phyloP scores from a whole-genome alignment of 2,888 invertebrate genomes.

The Pandemis corylana region DNA sequence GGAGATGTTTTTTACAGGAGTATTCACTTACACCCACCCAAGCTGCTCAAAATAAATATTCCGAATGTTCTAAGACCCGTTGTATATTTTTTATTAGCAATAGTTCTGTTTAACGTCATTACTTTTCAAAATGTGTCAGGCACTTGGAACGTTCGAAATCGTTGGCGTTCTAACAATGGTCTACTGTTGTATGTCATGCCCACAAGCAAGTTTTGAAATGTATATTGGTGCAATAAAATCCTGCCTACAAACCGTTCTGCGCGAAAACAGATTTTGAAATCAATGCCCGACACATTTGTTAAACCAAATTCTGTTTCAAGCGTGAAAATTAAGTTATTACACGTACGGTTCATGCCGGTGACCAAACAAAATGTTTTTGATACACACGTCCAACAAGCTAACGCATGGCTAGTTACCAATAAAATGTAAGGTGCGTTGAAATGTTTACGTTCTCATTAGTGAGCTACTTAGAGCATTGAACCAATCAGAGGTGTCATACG shows the following conservation, averaged over 20 bases:
- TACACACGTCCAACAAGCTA: constrained; percentile 26
- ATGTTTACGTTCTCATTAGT: constrained; percentile 75
- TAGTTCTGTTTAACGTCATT: neutral
- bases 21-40: no score
- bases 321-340: constrained; percentile 14
- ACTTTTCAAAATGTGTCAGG: neutral
- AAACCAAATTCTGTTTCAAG: neutral
- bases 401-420: constrained; percentile 58
- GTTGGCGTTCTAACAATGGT: no score
- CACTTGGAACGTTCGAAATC: neutral
- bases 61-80: no score
- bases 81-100: neutral
- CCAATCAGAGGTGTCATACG: neutral
- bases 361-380: constrained; percentile 23
- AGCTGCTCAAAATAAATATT: no score
- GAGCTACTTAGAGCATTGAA: neutral
- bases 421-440: constrained; percentile 62
- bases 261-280: constrained; percentile 9
- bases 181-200: neutral
- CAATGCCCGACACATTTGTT: neutral
- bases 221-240: neutral
- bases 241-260: neutral
- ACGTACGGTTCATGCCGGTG: constrained; percentile 2
- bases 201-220: neutral
- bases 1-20: no score